These are phyloP conservation scores for Melanotaenia maccullochi DNA, from an alignment of 2,797 vertebrate genomes.

Conservation along the genomic window DNA sequence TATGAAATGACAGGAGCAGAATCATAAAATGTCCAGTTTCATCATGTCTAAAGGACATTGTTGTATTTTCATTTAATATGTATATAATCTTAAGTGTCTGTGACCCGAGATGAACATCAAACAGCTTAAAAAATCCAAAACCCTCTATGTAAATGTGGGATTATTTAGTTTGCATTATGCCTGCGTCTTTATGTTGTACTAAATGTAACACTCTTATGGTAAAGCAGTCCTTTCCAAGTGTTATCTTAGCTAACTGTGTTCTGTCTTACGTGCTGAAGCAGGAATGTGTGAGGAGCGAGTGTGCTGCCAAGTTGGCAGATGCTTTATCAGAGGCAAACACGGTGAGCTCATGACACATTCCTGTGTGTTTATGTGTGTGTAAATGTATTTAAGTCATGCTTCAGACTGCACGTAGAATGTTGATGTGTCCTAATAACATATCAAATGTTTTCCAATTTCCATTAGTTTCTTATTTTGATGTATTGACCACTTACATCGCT, in stretches of 20 bases:
- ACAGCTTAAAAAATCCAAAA: not conserved
- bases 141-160: not conserved
- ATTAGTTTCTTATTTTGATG: not conserved
- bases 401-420: not conserved
- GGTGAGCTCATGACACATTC: conserved; percentile 17
- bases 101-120: not conserved
- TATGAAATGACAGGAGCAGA: not conserved
- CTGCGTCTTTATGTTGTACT: not conserved
- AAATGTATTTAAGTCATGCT: conserved; percentile 3
- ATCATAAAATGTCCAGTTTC: too few relatives aligned
- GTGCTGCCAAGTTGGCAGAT: conserved; percentile 47
- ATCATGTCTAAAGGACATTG: too few relatives aligned
- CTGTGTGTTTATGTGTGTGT: conserved; percentile 14
- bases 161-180: not conserved
- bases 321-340: conserved; percentile 20
- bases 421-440: not conserved
- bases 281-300: conserved; percentile 32
- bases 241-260: conserved; percentile 12
- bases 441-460: not conserved
- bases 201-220: not conserved
- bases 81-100: too few relatives aligned
- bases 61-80: not conserved
- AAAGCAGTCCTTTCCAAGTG: not conserved
- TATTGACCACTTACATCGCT: not conserved
- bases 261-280: conserved; percentile 26